Base-by-base conservation (phyloP, 64 coral and sea anemone species). In the Exaiptasia diaphana region DNA sequence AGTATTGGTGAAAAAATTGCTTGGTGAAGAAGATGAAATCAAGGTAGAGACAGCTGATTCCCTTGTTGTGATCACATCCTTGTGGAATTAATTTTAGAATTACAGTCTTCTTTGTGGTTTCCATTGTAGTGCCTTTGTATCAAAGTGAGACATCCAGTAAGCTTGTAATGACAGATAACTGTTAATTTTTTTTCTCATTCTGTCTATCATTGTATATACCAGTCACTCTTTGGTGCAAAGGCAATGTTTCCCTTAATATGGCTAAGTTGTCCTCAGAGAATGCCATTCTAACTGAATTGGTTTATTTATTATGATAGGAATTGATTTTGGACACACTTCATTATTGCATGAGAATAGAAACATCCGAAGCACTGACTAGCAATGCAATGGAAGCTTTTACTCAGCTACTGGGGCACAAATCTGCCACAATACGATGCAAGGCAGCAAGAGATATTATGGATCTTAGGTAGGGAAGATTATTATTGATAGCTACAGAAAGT, bases 381-480 rank as follows among this genome's bases (percentile, higher is more conserved):
- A 76, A 78, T 53, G 94, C 78, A 29, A 97, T 97, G 94, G 79
- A 92, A 22, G 81, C 74, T 41, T 97, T 97, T 29, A 91, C 85
- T 23, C 83, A 91, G 56, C 75, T 97, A 14, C 80, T 97, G 0
- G 20, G 73, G 1, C 94, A 97, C 69, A 70, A 62, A 30, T 32
- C 79, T 3, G 40, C 89, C 44, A 29, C 65, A 18, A 99, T 89
- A 22, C 58, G 90, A 78, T 62, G 55, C 37, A 99, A 93, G 82
- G 95, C 95, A 68, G 89, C 95, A 1, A 99, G 95, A 68, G 95
- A 99, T 75, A 74, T 99, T 24, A 99, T 99, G 95, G 95, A 99
- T 38, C 79, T 99, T 33, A 99, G 95, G 93, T 97, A 81, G 14
- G 60, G 36, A 38, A 38, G 11, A n/a, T 65, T 65, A 48, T 64